Evolutionary conservation across 1,140 invertebrate species (phyloP).

Genomic region (Calephelis nemesis): DNA sequence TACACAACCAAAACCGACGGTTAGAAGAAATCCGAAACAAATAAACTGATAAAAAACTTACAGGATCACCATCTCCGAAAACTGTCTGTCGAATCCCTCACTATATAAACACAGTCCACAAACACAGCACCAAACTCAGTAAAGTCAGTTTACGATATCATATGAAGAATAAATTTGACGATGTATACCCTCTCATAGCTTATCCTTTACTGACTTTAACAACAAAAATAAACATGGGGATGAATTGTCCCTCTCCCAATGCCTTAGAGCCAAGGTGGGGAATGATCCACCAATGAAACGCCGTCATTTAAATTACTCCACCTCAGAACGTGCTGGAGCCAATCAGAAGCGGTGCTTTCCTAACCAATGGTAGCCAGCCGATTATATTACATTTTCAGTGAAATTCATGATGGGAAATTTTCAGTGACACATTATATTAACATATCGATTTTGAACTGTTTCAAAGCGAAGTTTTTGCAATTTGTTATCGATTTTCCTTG

Average conservation of each 20-base stretch:
- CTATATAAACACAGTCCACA: conserved; percentile 40
- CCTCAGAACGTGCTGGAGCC: conserved; percentile 40
- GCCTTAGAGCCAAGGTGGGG: conserved; percentile 33
- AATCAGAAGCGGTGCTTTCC: conserved; percentile 36
- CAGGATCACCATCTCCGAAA: conserved; percentile 73
- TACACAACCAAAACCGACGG: neutral
- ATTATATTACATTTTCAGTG: conserved; percentile 53
- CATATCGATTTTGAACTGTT: conserved; percentile 30
- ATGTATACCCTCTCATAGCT: conserved; percentile 49
- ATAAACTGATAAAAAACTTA: conserved; percentile 46
- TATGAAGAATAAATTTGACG: conserved; percentile 30
- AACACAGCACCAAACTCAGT: conserved; percentile 22
- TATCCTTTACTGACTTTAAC: conserved; percentile 66
- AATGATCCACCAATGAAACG: conserved; percentile 39
- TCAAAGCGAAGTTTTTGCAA: neutral
- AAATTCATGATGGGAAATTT: conserved; percentile 54
- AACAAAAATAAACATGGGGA: conserved; percentile 75
- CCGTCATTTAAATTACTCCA: conserved; percentile 35
- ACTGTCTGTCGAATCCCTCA: conserved; percentile 6
- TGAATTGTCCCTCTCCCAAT: conserved; percentile 50
- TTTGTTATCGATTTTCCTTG: neutral
- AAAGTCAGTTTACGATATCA: conserved; percentile 25
- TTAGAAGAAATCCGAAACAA: no score
- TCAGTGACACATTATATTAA: conserved; percentile 44
- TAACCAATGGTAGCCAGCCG: conserved; percentile 45